These are phyloP conservation scores for Tragelaphus strepsiceros DNA, from an alignment of 2,113 vertebrate genomes.

Conservation along the genomic window DNA sequence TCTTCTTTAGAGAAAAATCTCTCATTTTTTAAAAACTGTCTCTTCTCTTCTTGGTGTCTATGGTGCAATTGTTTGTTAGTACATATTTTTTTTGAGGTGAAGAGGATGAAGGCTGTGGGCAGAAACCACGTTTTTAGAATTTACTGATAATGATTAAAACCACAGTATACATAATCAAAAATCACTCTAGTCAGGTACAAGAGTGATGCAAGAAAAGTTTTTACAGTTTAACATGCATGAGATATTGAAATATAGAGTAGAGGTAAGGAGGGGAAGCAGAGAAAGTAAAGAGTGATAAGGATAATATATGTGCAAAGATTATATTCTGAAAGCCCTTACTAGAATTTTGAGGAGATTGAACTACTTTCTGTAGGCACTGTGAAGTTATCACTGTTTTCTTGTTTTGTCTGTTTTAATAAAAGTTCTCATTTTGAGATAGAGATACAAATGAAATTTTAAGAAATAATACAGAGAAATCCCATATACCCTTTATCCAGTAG, in stretches of 20 bases:
- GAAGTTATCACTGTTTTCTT: not conserved
- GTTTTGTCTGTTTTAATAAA: not conserved
- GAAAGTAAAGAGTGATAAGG: not conserved
- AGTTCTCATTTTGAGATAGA: not conserved
- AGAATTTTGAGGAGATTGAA: not conserved
- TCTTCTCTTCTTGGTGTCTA: not conserved
- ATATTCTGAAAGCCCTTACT: not conserved
- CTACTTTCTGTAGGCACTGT: not conserved
- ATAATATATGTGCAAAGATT: not conserved
- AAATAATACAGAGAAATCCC: not conserved
- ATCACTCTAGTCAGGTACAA: not conserved
- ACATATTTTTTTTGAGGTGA: not conserved
- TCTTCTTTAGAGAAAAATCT: not conserved
- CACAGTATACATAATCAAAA: not conserved
- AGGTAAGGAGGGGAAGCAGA: not conserved
- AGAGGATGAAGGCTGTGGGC: rapidly evolving
- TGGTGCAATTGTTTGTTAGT: not conserved
- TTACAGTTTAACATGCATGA: not conserved
- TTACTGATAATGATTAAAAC: not conserved
- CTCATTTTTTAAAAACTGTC: not conserved
- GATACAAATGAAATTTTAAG: not conserved
- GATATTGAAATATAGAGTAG: not conserved
- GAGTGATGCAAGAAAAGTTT: not conserved
- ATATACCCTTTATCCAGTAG: not conserved
- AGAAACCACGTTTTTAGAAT: not conserved